Base-by-base conservation (phyloP, 2,797 vertebrate genomes). In the Peromyscus aztecus region DNA sequence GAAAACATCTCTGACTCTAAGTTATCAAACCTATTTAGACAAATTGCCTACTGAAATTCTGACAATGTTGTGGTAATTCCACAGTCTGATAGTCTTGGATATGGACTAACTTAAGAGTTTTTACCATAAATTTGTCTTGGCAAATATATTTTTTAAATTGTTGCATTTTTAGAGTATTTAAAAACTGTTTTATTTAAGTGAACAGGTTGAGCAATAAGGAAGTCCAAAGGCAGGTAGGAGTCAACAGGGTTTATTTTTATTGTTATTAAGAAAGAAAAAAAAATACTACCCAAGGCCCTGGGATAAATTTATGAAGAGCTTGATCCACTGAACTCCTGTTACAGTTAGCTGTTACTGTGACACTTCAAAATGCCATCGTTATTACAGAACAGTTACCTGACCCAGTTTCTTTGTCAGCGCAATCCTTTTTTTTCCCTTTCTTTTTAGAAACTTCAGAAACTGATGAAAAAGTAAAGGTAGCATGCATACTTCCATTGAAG, bases 331-430 rank as follows among this genome's bases (percentile, higher is more conserved):
- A 97, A 96, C 76, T 98, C 85, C 92, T 63, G n/a, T 94, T 98
- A 97, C 94, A 98, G 97, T 90, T 95, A 83, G 80, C 89, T 92
- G 93, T 96, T 98, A 95, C 97, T 98, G 97, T 96, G 97, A 91
- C 12, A 97, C 96, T 98, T 98, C 97, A 98, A 98, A 99, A 98
- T 97, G 94, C 94, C 86, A 87, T 96, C 96, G 97, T 98, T 98
- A 98, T 97, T 98, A 97, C 96, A 96, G 96, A 98, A 98, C 52
- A 98, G 98, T 98, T 94, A 91, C 55, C 96, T 98, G 98, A 98
- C 98, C 98, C 97, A 98, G 94, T 98, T 98, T 98, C 90, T 96
- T 98, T 97, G 96, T 97, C 97, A 98, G 96, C 81, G 4, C 57
- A 59, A 59, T 69, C n/a, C 14, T 4, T 6, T n/a, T 69, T 67